Evolutionary conservation across 2,797 vertebrate species (phyloP).

Genomic region (Onychomys leucogaster): DNA sequence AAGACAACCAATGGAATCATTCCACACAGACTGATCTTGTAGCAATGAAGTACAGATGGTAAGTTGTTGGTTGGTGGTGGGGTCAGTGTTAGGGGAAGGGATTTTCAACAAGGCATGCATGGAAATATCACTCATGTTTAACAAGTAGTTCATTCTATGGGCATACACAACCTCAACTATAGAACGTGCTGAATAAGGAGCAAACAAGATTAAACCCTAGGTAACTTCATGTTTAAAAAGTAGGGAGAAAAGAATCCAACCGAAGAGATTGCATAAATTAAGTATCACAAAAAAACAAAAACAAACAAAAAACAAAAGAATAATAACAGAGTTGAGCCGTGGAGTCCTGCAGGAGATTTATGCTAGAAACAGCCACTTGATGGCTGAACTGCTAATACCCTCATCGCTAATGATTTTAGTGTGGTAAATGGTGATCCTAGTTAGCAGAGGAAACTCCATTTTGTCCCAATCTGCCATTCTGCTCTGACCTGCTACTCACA

Average conservation of each 20-base stretch:
- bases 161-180: background rate
- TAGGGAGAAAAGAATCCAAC: background rate
- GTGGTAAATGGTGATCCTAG: background rate
- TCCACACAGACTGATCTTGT: background rate
- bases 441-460: background rate
- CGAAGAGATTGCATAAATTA: background rate
- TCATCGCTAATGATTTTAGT: background rate
- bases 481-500: background rate
- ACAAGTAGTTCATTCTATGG: background rate
- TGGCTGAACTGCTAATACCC: background rate
- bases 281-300: background rate
- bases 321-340: background rate
- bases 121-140: background rate
- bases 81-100: background rate
- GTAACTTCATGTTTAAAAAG: background rate
- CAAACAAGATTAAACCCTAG: background rate
- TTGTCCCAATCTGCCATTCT: background rate
- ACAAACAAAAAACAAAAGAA: conserved; percentile 8
- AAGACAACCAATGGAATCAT: background rate
- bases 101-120: background rate
- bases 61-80: background rate
- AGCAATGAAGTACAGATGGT: background rate
- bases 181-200: background rate
- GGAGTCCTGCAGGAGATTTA: background rate
- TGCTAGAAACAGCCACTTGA: background rate